Evolutionary conservation across 2,113 vertebrate genomes (phyloP), one percentile per base, ranked within the genome.

Genomic region (Glaucomys volans): DNA sequence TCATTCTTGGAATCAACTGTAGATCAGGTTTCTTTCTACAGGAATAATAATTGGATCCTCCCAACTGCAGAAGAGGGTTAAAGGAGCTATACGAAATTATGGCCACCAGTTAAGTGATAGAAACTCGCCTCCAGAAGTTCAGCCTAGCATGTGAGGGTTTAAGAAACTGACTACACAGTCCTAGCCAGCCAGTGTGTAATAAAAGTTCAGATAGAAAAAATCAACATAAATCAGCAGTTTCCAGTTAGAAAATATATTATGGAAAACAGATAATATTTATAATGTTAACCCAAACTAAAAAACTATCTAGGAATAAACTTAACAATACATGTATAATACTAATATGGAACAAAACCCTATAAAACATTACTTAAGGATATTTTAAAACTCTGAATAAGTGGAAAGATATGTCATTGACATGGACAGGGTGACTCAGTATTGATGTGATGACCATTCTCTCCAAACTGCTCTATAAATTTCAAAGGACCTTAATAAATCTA

Each of bases 381-480:
- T 86, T 93, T 75, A 81, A 42, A 84, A 92, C 57, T 66, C 67
- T 66, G 24, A 83, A 44, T 67, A 85, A 80, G 40, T 75, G 13
- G 50, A 89, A 12, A 75, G 16, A 81, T 75, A 67, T 81, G 22
- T 28, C 74, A 81, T 52, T 95, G 47, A 93, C 74, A 75, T 67
- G 57, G 44, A 72, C 14, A 74, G 57, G 74, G 77, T 28, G 57
- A 85, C 74, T 80, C 57, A 81, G 42, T 81, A 90, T 67, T 66
- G 92, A 74, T 47, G 7, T 40, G 67, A 89, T 85, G 32, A 64
- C 16, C 28, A 50, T 79, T 57, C 40, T 89, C 11, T 95, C 57
- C 66, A 92, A 80, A 74, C 81, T 92, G 84, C 40, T 92, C 79
- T 85, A 85, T 85, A 95, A 95, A 95, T 75, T 89, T 10, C 52